Evolutionary conservation across 2,797 vertebrate genomes (phyloP).

Genomic region (Pseudochromis fuscus): DNA sequence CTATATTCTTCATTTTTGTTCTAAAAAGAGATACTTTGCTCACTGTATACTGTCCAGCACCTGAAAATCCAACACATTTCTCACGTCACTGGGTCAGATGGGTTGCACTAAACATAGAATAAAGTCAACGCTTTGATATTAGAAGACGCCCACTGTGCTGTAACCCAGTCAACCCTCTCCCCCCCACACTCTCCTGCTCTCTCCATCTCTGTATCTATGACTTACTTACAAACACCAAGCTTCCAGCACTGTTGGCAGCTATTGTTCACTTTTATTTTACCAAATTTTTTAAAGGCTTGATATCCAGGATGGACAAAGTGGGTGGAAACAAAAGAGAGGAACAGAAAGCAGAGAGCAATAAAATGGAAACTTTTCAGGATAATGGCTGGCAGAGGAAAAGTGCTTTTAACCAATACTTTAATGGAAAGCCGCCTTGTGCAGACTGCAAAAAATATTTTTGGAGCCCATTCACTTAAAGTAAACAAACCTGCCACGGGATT

Average conservation of each 20-base stretch:
- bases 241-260: constrained; percentile 66
- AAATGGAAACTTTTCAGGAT: constrained; percentile 41
- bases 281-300: constrained; percentile 64
- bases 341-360: constrained; percentile 30
- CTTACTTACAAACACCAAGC: constrained; percentile 48
- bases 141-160: constrained; percentile 53
- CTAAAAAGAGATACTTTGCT: constrained; percentile 3
- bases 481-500: constrained; percentile 17
- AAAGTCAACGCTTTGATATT: constrained; percentile 57
- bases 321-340: constrained; percentile 55
- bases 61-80: constrained; percentile 45
- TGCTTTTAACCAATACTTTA: constrained; percentile 49
- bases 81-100: constrained; percentile 44
- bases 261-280: constrained; percentile 64
- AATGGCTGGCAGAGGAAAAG: constrained; percentile 40
- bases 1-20: not conserved
- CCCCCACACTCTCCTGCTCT: constrained; percentile 29
- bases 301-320: constrained; percentile 58
- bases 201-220: constrained; percentile 41
- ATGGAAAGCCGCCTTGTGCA: constrained; percentile 36
- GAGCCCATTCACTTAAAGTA: constrained; percentile 32
- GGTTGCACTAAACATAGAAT: constrained; percentile 60
- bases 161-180: constrained; percentile 36
- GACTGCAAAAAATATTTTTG: constrained; percentile 27
- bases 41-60: constrained; percentile 21